phyloP scores from a whole-genome alignment of 2,113 vertebrate species.

The Tinamus guttatus region DNA sequence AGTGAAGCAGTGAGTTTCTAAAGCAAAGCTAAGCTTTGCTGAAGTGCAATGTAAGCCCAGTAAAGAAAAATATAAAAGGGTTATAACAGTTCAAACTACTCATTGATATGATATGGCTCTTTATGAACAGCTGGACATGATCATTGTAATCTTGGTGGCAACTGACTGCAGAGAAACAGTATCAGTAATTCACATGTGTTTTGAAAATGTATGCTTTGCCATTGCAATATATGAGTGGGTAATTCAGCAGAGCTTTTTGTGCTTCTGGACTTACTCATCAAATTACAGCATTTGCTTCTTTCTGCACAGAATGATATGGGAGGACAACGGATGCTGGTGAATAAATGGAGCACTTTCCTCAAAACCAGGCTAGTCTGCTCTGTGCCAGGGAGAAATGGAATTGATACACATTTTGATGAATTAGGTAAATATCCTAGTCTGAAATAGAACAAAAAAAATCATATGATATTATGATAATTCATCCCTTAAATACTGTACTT shows the following conservation, averaged over 20 bases:
- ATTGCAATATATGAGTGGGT: not conserved
- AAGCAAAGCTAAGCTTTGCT: not conserved
- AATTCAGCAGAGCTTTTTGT: slow-evolving; percentile 27
- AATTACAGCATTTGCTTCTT: slow-evolving; percentile 6
- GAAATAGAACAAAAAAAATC: not conserved
- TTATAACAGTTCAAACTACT: not conserved
- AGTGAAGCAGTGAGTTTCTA: not conserved
- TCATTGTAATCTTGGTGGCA: slow-evolving; percentile 21
- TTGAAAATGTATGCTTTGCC: slow-evolving; percentile 8
- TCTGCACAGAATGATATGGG: slow-evolving; percentile 91
- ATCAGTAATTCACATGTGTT: not conserved
- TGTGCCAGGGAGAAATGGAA: slow-evolving; percentile 91
- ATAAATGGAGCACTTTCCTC: slow-evolving; percentile 95
- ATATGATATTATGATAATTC: not conserved
- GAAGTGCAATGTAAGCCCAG: not conserved
- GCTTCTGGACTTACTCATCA: slow-evolving; percentile 41
- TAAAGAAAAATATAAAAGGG: not conserved
- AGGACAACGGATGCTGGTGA: slow-evolving; percentile 93
- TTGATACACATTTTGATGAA: slow-evolving; percentile 95
- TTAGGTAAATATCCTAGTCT: slow-evolving; percentile 82
- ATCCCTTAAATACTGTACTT: not conserved
- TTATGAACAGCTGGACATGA: slow-evolving; percentile 24
- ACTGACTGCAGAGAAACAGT: not conserved
- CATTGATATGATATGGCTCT: not conserved
- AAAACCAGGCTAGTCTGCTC: slow-evolving; percentile 94